Evolutionary conservation across 2,888 invertebrate genomes (phyloP), one percentile per base, ranked within the genome.

Genomic region (Polydrusus tereticollis): DNA sequence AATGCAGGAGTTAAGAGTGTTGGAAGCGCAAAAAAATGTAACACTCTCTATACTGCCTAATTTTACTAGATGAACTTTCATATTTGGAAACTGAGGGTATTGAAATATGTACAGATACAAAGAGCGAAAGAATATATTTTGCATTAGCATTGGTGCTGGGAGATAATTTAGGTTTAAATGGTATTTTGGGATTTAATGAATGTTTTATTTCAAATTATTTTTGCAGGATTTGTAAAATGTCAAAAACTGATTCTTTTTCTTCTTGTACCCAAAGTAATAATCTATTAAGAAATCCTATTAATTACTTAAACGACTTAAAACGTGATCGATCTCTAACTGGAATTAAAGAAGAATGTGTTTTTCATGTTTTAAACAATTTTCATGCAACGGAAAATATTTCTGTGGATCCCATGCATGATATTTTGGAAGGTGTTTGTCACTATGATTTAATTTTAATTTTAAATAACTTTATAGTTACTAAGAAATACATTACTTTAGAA

Each of bases 351-450:
- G 14, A 26, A 33, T 67, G 59, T 6, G 41, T 60, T 67, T 67
- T 60, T 43, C 63, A 67, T 59, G 2, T 23, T 20, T 45, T 67
- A 59, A 57, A 21, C 1, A 67, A 67, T 16, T 67, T 67, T 45
- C 59, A 67, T 45, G 23, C 45, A 36, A 57, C 57, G 6, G 33
- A 41, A n/a, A 70, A 65, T 64, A 20, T 70, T 12, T 55, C 14
- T 8, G 52, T 23, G 33, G 70, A 70, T 58, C 41, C 66, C 0
- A 65, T 70, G 70, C 70, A 70, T 41, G 70, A 70, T 47, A 10
- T 70, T 10, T 45, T 70, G 36, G 70, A 70, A 58, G 70, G 65
- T 5, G 58, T 65, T 16, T 55, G 33, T 14, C 55, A 55, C 14
- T 33, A 55, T 8, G 55, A 55, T 29, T 29, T 55, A 10, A 29